Conservation (phyloP, 2,888 invertebrate species). For the Theristus sp. region DNA sequence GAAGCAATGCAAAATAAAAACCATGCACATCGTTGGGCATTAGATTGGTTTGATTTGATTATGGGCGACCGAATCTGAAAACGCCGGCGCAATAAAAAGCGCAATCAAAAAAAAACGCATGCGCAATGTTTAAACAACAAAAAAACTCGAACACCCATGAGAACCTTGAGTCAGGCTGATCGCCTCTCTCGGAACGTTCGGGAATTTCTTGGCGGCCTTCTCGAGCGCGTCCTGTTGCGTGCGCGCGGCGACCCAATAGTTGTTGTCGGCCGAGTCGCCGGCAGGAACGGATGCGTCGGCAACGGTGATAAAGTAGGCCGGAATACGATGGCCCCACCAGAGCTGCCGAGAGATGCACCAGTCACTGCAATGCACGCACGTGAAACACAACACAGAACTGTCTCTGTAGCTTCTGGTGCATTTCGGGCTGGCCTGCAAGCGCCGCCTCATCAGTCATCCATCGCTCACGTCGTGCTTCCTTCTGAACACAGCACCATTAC, state of each 20-base stretch:
- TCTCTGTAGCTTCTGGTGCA: too few species aligned
- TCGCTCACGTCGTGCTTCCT: too few species aligned
- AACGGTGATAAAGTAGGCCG: slow-evolving; percentile 60
- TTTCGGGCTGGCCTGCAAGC: too few species aligned
- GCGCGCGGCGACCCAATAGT: slow-evolving; percentile 45
- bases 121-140: neutral
- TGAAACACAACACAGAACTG: neutral
- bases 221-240: slow-evolving; percentile 51
- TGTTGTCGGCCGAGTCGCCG: slow-evolving; percentile 32
- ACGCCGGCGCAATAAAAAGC: too few species aligned
- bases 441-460: too few species aligned
- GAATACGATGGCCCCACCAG: slow-evolving; percentile 99
- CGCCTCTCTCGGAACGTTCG: slow-evolving; percentile 34
- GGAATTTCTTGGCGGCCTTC: slow-evolving; percentile 56
- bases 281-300: slow-evolving; percentile 32
- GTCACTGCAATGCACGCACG: slow-evolving; percentile 43
- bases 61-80: too few species aligned
- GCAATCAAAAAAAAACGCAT: too few species aligned
- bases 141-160: too few species aligned
- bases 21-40: too few species aligned
- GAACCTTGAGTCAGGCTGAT: slow-evolving; percentile 32
- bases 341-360: slow-evolving; percentile 95
- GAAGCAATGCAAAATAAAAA: too few species aligned
- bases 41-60: too few species aligned
- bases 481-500: too few species aligned